These are phyloP conservation scores for Actinia tenebrosa DNA, from an alignment of 64 coral and sea anemone genomes.

Conservation along the genomic window DNA sequence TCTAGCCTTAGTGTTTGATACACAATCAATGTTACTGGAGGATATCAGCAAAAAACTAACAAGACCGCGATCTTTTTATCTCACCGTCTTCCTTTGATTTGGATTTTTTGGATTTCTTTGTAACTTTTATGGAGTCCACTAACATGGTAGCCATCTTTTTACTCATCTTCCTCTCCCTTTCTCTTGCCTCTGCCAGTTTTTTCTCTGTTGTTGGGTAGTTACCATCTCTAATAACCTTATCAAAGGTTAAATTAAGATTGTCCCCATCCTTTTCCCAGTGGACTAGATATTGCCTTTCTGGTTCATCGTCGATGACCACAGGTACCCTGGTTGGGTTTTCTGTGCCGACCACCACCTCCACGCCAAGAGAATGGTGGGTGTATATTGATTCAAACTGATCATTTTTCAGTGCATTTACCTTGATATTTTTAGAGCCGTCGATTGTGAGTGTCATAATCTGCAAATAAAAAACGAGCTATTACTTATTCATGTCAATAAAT, in stretches of 20 bases:
- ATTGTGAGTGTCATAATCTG: slow-evolving; percentile 75
- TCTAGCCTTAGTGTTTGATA: neutral
- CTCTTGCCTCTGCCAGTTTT: slow-evolving; percentile 41
- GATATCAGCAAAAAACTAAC: too few relatives aligned
- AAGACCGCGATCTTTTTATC: neutral
- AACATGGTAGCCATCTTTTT: slow-evolving; percentile 45
- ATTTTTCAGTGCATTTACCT: slow-evolving; percentile 42
- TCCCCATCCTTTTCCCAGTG: slow-evolving; percentile 62
- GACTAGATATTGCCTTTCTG: slow-evolving; percentile 58
- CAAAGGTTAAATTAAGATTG: slow-evolving; percentile 57
- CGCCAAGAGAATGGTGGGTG: slow-evolving; percentile 53
- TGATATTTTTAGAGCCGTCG: slow-evolving; percentile 50
- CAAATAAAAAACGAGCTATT: neutral
- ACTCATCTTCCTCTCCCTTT: slow-evolving; percentile 24
- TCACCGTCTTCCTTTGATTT: slow-evolving; percentile 5
- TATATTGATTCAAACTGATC: slow-evolving; percentile 74
- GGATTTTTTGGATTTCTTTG: neutral
- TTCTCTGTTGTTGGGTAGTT: slow-evolving; percentile 59
- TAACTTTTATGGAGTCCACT: slow-evolving; percentile 38
- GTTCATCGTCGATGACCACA: slow-evolving; percentile 33
- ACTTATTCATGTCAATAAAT: neutral
- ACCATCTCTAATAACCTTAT: slow-evolving; percentile 66
- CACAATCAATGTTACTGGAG: neutral
- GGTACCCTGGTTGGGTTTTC: slow-evolving; percentile 46
- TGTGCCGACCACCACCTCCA: slow-evolving; percentile 47